Percentiles rank a stretch among this genome's conserved stretches.
phyloP scores from a whole-genome alignment of 92 coral and sea anemone species.

The Plumapathes pennacea region DNA sequence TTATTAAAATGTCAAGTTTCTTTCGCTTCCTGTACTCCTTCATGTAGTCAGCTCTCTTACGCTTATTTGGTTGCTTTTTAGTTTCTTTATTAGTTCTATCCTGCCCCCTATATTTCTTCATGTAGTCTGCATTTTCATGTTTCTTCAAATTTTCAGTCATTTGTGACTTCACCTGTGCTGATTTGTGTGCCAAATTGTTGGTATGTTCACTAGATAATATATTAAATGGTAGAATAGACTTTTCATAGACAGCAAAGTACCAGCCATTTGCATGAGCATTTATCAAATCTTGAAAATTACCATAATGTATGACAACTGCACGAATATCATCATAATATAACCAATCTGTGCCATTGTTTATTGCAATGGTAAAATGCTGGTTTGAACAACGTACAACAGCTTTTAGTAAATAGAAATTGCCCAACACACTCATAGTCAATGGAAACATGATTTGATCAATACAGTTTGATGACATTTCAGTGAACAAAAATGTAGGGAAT shows the following conservation, averaged over 20 bases:
- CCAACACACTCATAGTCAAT: constrained; percentile 20
- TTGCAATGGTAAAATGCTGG: constrained; percentile 52
- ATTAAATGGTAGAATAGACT: constrained; percentile 10
- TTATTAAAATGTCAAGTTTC: no score
- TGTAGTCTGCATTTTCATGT: no score
- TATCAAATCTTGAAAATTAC: constrained; percentile 15
- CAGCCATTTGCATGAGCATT: constrained; percentile 14
- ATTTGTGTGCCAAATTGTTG: no score
- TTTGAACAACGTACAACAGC: constrained; percentile 44
- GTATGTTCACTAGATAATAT: no score
- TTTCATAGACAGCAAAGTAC: constrained; percentile 34
- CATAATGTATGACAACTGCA: constrained; percentile 9
- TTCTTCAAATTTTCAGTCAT: no score
- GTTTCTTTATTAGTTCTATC: neutral
- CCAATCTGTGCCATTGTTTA: constrained; percentile 19
- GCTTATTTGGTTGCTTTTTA: neutral
- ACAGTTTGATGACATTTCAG: constrained; percentile 44
- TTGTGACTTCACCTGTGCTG: no score
- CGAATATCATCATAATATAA: constrained; percentile 31
- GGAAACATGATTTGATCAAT: constrained; percentile 29
- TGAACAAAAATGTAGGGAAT: constrained; percentile 18
- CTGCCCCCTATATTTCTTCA: neutral
- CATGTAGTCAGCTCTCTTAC: neutral
- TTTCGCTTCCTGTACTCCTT: neutral
- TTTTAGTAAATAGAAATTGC: constrained; percentile 28